A percentile compares a stretch with the other conserved stretches of the same genome.
phyloP scores from a whole-genome alignment of 2,113 vertebrate genomes.

The Hymenochirus boettgeri region DNA sequence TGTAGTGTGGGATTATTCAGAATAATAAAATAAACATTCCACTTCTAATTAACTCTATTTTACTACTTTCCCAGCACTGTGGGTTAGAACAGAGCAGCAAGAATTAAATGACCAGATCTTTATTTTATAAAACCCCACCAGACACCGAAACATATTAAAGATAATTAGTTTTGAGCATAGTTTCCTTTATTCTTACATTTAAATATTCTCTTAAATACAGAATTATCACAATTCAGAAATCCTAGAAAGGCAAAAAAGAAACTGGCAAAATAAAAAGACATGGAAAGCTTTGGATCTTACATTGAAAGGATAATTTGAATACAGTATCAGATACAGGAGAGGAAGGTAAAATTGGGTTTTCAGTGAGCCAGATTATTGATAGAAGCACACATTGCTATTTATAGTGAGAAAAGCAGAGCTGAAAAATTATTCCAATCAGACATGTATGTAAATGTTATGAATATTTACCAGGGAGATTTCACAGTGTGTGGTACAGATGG shows the following conservation, averaged over 20 bases:
- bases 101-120: no score
- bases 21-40: no score
- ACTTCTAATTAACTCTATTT: no score
- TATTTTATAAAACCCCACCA: not conserved
- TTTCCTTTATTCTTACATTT: slow-evolving; percentile 64
- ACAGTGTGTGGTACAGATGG: slow-evolving; percentile 10
- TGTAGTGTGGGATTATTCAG: no score
- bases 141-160: not conserved
- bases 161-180: slow-evolving; percentile 41
- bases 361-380: slow-evolving; percentile 1
- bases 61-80: no score
- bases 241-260: slow-evolving; percentile 46
- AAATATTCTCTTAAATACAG: slow-evolving; percentile 62
- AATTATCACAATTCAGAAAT: slow-evolving; percentile 54
- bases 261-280: slow-evolving; percentile 34
- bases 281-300: slow-evolving; percentile 61
- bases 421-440: not conserved
- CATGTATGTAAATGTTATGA: not conserved
- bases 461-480: not conserved
- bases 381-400: slow-evolving; percentile 22
- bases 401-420: not conserved
- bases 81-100: no score
- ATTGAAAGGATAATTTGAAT: slow-evolving; percentile 51
- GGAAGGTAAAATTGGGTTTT: slow-evolving; percentile 22
- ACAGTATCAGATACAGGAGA: slow-evolving; percentile 36